phyloP scores from a whole-genome alignment of 2,797 vertebrate species.

The Gallinago solitaria region DNA sequence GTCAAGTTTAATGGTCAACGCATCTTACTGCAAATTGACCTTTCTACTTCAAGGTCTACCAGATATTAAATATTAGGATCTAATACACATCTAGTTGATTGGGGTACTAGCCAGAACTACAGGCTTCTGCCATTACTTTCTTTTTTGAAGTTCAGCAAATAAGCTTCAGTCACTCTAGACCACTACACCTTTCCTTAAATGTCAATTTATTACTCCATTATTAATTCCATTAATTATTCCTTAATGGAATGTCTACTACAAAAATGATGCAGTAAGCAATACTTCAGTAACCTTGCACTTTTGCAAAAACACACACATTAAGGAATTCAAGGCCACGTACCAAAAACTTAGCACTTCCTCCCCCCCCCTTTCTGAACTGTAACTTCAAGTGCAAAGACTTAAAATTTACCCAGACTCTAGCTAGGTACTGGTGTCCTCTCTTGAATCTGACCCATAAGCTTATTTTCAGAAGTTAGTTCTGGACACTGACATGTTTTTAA shows the following conservation, averaged over 20 bases:
- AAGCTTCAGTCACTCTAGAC: neutral
- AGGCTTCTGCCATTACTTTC: neutral
- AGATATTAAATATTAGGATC: neutral
- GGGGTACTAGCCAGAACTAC: neutral
- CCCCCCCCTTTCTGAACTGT: neutral
- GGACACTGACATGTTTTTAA: neutral
- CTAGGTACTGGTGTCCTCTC: accelerated
- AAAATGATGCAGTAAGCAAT: neutral
- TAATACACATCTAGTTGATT: neutral
- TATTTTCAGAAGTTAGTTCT: neutral
- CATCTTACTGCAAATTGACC: neutral
- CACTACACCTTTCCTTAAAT: neutral
- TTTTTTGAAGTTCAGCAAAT: neutral
- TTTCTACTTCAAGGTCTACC: neutral
- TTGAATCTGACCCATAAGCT: neutral
- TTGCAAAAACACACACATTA: neutral
- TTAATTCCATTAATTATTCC: too few relatives aligned
- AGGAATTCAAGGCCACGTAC: neutral
- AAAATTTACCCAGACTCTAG: neutral
- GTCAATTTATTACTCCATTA: neutral
- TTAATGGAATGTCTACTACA: neutral
- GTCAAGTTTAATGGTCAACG: neutral
- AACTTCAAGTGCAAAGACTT: neutral
- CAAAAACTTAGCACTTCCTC: neutral
- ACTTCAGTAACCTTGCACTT: neutral